Evolutionary conservation across 2,797 vertebrate genomes (phyloP).

Genomic region (Galaxias olidus): DNA sequence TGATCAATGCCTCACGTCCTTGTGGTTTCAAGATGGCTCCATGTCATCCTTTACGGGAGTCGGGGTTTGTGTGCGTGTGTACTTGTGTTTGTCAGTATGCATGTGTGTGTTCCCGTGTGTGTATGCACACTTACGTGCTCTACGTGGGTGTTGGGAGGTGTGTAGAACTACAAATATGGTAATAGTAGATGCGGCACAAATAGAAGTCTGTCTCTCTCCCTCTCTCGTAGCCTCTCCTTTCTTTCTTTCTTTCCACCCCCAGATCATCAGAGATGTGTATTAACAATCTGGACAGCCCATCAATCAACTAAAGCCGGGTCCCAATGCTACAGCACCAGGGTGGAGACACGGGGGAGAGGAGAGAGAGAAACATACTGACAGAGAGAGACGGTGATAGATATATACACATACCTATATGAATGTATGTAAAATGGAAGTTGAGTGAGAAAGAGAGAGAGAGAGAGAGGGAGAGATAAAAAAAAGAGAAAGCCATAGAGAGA

Average conservation of each 20-base stretch:
- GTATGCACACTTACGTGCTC: conserved; percentile 6
- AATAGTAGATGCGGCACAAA: conserved; percentile 26
- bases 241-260: conserved; percentile 14
- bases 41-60: conserved; percentile 42
- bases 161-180: conserved; percentile 5
- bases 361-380: too few species aligned
- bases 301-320: not conserved
- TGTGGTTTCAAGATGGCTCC: conserved; percentile 55
- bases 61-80: conserved; percentile 22
- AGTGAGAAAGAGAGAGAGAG: conserved; percentile 6
- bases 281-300: not conserved
- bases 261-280: conserved; percentile 24
- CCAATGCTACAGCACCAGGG: too few species aligned
- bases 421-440: too few species aligned
- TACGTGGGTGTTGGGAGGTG: not conserved
- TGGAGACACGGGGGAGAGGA: too few species aligned
- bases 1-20: conserved; percentile 64
- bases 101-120: conserved; percentile 6
- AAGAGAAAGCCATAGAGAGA: too few species aligned
- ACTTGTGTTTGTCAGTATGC: conserved; percentile 24
- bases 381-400: too few species aligned
- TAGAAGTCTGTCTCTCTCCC: conserved; percentile 11
- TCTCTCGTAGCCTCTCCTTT: not conserved
- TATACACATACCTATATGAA: too few species aligned
- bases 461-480: not conserved